These are phyloP conservation scores for Chrysodeixis includens DNA, from an alignment of 2,888 invertebrate genomes.

Conservation along the genomic window DNA sequence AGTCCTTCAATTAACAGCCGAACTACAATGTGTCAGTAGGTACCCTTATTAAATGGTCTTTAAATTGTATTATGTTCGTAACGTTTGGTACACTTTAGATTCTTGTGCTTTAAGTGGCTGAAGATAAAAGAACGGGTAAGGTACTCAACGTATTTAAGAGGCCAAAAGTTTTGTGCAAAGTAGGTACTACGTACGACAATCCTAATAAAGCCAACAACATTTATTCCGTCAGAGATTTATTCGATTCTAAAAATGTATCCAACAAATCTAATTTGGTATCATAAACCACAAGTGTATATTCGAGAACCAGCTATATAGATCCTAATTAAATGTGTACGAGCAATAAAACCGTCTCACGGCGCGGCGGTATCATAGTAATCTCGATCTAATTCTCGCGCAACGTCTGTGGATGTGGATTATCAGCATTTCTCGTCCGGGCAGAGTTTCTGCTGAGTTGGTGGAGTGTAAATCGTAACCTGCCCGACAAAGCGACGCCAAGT, in stretches of 20 bases:
- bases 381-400: conserved; percentile 86
- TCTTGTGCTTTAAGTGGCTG: not conserved
- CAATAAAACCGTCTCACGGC: conserved; percentile 76
- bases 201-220: conserved; percentile 2
- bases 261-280: conserved; percentile 36
- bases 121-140: too few species aligned
- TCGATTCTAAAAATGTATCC: conserved; percentile 17
- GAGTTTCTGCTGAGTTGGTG: conserved; percentile 87
- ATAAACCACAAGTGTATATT: conserved; percentile 45
- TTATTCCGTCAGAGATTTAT: conserved; percentile 2
- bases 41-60: not conserved
- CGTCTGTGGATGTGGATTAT: conserved; percentile 84
- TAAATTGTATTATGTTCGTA: not conserved
- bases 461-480: conserved; percentile 90
- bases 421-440: conserved; percentile 85
- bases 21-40: conserved; percentile 18
- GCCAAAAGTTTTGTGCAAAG: not conserved
- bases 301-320: conserved; percentile 64
- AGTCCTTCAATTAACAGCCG: conserved; percentile 37
- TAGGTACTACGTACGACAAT: not conserved
- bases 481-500: conserved; percentile 86
- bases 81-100: not conserved
- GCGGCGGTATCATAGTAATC: conserved; percentile 78
- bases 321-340: conserved; percentile 72
- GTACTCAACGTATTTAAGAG: too few species aligned